These are phyloP conservation scores for Pseudococcus viburni DNA, from an alignment of 2,888 invertebrate species.

Conservation along the genomic window DNA sequence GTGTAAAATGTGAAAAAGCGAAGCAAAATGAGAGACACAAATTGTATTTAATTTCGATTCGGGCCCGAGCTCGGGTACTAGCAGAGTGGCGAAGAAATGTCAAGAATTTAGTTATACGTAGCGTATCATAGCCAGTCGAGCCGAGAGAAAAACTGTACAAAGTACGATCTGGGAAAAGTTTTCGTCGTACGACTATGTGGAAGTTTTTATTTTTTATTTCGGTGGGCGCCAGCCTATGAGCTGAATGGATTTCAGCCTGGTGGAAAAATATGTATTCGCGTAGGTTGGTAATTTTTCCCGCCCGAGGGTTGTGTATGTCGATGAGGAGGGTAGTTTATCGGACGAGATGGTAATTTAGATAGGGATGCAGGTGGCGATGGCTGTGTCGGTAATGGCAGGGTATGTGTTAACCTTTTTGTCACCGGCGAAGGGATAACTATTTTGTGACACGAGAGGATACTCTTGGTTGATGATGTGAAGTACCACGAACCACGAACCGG, in stretches of 20 bases:
- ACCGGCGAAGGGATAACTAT: neutral
- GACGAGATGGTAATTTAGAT: conserved; percentile 13
- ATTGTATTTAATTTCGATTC: neutral
- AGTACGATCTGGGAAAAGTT: neutral
- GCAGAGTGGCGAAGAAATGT: neutral
- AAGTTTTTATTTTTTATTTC: conserved; percentile 14
- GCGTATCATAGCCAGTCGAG: neutral
- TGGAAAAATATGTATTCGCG: conserved; percentile 24
- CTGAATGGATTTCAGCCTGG: neutral
- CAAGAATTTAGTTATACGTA: neutral
- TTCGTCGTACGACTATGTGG: neutral
- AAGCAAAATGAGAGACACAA: neutral
- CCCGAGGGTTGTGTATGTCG: neutral
- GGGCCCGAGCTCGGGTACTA: neutral
- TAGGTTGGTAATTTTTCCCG: neutral
- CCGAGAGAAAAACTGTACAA: neutral
- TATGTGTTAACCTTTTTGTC: conserved; percentile 14
- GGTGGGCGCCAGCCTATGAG: neutral
- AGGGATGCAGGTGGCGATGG: neutral
- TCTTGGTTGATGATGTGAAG: neutral
- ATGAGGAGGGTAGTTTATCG: neutral
- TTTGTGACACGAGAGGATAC: too few species aligned
- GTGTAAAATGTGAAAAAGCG: neutral
- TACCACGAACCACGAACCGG: neutral
- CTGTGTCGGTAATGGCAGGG: neutral